Base-by-base conservation (phyloP, 2,113 vertebrate species). In the Halichoerus grypus region DNA sequence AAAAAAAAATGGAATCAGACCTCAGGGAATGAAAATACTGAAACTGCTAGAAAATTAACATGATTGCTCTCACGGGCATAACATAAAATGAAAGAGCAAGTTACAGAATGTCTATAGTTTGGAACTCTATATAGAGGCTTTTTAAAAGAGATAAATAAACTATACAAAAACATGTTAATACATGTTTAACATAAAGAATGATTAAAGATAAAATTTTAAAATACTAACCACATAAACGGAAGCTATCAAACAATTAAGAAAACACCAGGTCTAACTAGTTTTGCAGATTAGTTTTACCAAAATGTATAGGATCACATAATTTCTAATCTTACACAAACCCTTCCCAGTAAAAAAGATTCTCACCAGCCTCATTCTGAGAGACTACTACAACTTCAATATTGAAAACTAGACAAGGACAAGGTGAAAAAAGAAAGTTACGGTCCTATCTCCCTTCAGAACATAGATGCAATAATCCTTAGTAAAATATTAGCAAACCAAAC, bases 401-500 rank as follows among this genome's bases (percentile, higher is more conserved):
- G 61, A 85, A 88, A 88, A 81, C 55, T 33, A 59, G 71, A 42
- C 76, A 87, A 91, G 53, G 80, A n/a, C n/a, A 51, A 72, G 86
- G 14, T 36, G 46, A 79, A 42, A n/a, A 69, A 69, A 53, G 28
- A 46, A 88, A 80, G 67, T n/a, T 18, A 53, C 16, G 18, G 5
- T 28, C 36, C 7, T 19, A 4, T 69, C 28, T 77, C 51, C 49
- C 18, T 77, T 53, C 51, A 33, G 16, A 59, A 55, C 22, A 49
- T 4, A 80, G 77, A 83, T 33, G 12, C 55, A 94, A 33, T 55
- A 22, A 69, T 82, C 57, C 93, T 61, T 31, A 77, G 53, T 55
- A 82, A 92, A 82, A 77, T 84, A 46, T 84, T 92, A 95, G 77
- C 69, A 92, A 88, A 92, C 33, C 49, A 31, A 51, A 53, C 59